Evolutionary conservation across 2,888 invertebrate species (phyloP), one percentile per base, ranked within the genome.

Genomic region (Spatulosminthurus flaviceps): DNA sequence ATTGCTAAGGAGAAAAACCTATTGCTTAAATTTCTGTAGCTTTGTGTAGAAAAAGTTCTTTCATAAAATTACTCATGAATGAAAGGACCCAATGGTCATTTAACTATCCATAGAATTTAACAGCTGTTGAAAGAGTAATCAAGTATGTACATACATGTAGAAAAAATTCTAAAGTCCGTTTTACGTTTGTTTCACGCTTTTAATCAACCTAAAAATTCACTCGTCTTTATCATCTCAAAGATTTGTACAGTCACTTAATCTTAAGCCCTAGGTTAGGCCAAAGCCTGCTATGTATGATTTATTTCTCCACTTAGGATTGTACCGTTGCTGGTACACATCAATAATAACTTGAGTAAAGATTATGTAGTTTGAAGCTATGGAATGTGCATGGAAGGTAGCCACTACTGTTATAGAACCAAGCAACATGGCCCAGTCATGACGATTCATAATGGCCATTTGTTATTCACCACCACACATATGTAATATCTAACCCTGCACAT

Each of bases 401-500:
- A n/a, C n/a, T n/a, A n/a, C n/a, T n/a, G n/a, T n/a, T n/a, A n/a
- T n/a, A n/a, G n/a, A n/a, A n/a, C n/a, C n/a, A n/a, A n/a, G 16
- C 21, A 73, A 60, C 22, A 71, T 51, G 75, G 28, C 75, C 64
- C 5, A 51, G 75, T 41, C 75, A 41, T 66, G 67, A 76, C 66
- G 66, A 76, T 66, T 74, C 28, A 64, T 74, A 61, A 60, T 76
- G 60, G 21, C 75, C 26, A 22, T 28, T 61, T 75, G 26, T 41
- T 75, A 75, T 75, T 75, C 64, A 75, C 64, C 64, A 75, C 75
- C 42, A 43, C 41, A 73, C 29, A 69, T 24, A 11, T 41, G 42
- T 73, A 66, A 66, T 42, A 26, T 42, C 66, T 76, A 76, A 76
- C 75, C 75, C 75, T 76, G 67, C 26, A 42, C 66, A 76, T 76